phyloP scores from a whole-genome alignment of 2,113 vertebrate species.

The Copsychus sechellarum region DNA sequence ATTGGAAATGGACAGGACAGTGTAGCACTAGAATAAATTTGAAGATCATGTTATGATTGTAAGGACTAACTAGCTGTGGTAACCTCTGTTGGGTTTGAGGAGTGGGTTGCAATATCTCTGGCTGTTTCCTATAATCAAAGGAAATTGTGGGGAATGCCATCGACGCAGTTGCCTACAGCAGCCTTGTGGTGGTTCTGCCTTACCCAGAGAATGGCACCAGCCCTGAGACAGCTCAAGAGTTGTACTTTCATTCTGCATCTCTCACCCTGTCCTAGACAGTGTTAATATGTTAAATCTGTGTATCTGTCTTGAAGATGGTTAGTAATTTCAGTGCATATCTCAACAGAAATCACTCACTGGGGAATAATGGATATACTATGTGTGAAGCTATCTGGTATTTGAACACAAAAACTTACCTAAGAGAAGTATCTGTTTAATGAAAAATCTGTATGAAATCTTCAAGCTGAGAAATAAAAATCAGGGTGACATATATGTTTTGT shows the following conservation, averaged over 20 bases:
- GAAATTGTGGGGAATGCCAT: accelerated
- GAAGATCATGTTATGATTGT: neutral
- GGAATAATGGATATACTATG: neutral
- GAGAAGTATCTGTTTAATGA: neutral
- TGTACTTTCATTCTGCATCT: neutral
- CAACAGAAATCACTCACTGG: neutral
- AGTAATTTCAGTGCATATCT: neutral
- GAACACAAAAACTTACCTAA: neutral
- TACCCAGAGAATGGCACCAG: neutral
- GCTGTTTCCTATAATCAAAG: neutral
- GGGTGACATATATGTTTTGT: neutral
- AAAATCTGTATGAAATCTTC: neutral
- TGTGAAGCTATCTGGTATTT: neutral
- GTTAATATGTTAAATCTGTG: neutral
- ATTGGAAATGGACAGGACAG: neutral
- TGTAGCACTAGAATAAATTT: neutral
- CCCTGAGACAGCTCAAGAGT: neutral
- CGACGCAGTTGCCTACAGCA: accelerated
- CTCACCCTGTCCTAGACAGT: neutral
- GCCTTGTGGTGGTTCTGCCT: neutral
- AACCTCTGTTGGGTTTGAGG: neutral
- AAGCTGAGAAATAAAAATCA: neutral
- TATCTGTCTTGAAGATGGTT: neutral
- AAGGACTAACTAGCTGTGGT: neutral
- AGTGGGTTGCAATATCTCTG: neutral